These are phyloP conservation scores for Aspiorhynchus laticeps DNA, from an alignment of 2,113 vertebrate species.

Conservation along the genomic window DNA sequence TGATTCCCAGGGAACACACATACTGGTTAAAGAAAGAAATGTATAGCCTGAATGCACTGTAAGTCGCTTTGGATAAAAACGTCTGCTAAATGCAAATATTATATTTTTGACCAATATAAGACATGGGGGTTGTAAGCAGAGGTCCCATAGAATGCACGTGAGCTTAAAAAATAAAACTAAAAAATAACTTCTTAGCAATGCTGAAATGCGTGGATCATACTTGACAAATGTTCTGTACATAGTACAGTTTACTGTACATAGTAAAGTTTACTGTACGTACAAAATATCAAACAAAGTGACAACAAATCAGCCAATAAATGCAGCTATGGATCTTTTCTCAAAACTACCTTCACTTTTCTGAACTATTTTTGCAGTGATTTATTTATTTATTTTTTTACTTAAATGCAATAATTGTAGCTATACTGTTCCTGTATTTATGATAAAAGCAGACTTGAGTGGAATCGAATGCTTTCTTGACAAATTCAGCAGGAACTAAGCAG, in stretches of 20 bases:
- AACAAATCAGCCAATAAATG: neutral
- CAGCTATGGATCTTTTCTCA: neutral
- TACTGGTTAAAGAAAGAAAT: no score
- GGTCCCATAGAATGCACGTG: neutral
- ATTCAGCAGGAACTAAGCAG: neutral
- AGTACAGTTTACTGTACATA: neutral
- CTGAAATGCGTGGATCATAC: neutral
- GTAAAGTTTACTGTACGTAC: neutral
- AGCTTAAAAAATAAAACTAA: neutral
- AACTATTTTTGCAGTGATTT: neutral
- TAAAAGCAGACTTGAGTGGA: neutral
- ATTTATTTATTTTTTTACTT: neutral
- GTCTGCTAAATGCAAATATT: no score
- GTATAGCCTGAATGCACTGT: no score
- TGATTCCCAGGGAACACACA: no score
- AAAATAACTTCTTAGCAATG: no score
- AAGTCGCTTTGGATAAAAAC: no score
- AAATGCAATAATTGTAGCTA: neutral
- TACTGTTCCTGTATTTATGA: neutral
- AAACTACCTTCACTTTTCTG: neutral
- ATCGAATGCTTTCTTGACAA: neutral
- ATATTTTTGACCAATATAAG: conserved; percentile 1
- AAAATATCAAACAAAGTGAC: neutral
- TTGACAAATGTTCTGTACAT: neutral
- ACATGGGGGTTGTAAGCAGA: neutral